Percentiles rank a stretch among this genome's conserved stretches.
Evolutionary conservation across 2,888 invertebrate species (phyloP).

Genomic region (Cybosia mesomella): DNA sequence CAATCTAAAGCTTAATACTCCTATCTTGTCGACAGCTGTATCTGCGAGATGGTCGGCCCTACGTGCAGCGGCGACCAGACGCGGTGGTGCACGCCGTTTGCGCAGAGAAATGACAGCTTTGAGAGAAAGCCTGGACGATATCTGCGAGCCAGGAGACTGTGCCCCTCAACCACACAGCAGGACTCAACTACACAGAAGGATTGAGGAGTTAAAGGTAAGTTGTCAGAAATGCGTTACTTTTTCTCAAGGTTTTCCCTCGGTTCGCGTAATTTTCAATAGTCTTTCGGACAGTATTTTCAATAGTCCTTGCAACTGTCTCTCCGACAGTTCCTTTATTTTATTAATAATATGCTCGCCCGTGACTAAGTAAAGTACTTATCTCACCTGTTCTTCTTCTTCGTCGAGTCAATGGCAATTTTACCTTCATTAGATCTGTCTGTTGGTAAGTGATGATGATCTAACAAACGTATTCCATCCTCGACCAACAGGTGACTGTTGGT

Average conservation of each 20-base stretch:
- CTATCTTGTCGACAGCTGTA: slow-evolving; percentile 65
- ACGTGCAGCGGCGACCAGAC: slow-evolving; percentile 79
- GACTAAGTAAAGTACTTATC: too few species aligned
- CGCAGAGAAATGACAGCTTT: slow-evolving; percentile 88
- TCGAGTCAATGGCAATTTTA: too few species aligned
- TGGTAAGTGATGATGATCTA: neutral
- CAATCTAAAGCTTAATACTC: neutral
- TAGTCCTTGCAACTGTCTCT: neutral
- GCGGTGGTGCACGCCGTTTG: slow-evolving; percentile 81
- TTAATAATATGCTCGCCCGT: too few species aligned
- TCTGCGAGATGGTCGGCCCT: slow-evolving; percentile 84
- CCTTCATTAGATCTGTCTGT: too few species aligned
- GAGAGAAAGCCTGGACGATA: slow-evolving; percentile 86
- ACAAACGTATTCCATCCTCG: too few species aligned
- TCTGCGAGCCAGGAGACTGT: slow-evolving; percentile 88
- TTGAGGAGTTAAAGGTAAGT: slow-evolving; percentile 79
- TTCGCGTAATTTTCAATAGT: too few species aligned
- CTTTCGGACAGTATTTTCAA: neutral
- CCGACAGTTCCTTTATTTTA: too few species aligned
- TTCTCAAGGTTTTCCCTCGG: neutral
- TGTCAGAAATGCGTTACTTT: neutral
- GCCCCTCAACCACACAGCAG: slow-evolving; percentile 85
- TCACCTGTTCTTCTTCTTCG: too few species aligned
- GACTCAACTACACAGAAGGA: slow-evolving; percentile 79
- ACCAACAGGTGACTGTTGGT: too few species aligned